phyloP scores from a whole-genome alignment of 2,888 invertebrate species.

The Tachina lurida region DNA sequence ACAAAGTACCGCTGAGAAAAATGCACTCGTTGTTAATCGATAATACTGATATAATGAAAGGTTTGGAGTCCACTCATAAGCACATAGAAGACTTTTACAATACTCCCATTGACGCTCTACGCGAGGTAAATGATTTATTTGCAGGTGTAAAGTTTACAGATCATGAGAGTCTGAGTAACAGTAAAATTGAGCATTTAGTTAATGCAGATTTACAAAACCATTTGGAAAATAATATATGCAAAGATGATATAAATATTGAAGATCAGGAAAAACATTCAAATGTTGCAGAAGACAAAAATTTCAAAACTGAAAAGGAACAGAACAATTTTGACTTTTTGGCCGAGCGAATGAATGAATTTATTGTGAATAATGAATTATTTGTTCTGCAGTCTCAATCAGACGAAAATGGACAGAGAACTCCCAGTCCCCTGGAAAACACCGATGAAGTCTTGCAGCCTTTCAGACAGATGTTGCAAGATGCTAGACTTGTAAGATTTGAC shows the following conservation, averaged over 20 bases:
- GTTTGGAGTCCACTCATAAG: slow-evolving; percentile 76
- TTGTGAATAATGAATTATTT: slow-evolving; percentile 13
- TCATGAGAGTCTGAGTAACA: background rate
- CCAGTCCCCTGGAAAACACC: slow-evolving; percentile 76
- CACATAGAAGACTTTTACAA: slow-evolving; percentile 80
- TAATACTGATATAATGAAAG: slow-evolving; percentile 77
- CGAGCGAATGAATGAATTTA: slow-evolving; percentile 39
- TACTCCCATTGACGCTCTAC: slow-evolving; percentile 78
- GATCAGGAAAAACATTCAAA: background rate
- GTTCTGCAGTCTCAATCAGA: background rate
- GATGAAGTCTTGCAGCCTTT: slow-evolving; percentile 77
- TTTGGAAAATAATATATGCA: background rate
- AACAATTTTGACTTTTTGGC: slow-evolving; percentile 59
- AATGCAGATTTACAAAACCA: slow-evolving; percentile 1
- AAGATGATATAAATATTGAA: background rate
- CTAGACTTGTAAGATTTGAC: slow-evolving; percentile 77
- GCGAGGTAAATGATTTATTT: slow-evolving; percentile 73
- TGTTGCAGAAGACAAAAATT: background rate
- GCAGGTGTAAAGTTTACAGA: slow-evolving; percentile 4
- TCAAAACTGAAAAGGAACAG: slow-evolving; percentile 60
- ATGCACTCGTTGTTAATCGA: slow-evolving; percentile 75
- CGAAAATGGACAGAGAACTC: slow-evolving; percentile 70
- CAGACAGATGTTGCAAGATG: slow-evolving; percentile 63
- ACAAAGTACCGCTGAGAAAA: slow-evolving; percentile 65
- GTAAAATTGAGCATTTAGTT: background rate